Conservation (phyloP, 1,140 invertebrate species). For the Bradynema listronoti region DNA sequence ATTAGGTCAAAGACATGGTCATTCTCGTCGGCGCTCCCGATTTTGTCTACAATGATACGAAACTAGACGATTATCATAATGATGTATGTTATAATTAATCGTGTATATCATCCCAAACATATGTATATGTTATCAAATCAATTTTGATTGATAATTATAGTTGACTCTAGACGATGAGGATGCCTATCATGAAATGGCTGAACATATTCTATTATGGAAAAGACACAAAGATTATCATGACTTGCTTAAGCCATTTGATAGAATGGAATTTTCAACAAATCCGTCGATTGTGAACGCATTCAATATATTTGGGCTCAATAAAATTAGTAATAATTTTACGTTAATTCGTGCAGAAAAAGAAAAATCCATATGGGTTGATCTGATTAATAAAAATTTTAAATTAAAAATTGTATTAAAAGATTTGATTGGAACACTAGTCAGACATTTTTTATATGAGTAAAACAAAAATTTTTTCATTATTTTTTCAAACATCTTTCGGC, state of each 20-base stretch:
- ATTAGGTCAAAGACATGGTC: too few species aligned
- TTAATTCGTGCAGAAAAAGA: not conserved
- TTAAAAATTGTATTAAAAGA: not conserved
- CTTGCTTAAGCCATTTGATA: slow-evolving; percentile 33
- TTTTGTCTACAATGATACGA: too few species aligned
- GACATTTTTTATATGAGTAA: too few species aligned
- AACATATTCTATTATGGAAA: slow-evolving; percentile 35
- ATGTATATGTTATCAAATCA: too few species aligned
- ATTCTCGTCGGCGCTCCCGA: too few species aligned
- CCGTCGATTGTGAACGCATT: slow-evolving; percentile 44
- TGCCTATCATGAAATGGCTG: slow-evolving; percentile 22
- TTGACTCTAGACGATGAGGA: slow-evolving; percentile 14
- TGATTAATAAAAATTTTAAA: not conserved
- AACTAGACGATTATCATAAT: too few species aligned
- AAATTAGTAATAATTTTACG: slow-evolving; percentile 33
- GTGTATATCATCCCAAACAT: too few species aligned
- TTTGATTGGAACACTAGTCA: too few species aligned
- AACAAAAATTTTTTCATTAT: too few species aligned
- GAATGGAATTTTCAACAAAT: slow-evolving; percentile 36
- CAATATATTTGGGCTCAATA: slow-evolving; percentile 42
- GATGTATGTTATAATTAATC: too few species aligned
- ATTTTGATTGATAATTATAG: too few species aligned
- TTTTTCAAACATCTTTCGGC: too few species aligned
- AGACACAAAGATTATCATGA: slow-evolving; percentile 41
- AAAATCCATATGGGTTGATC: not conserved